Percentiles rank a stretch among this genome's conserved stretches.
Evolutionary conservation across 2,888 invertebrate species (phyloP).

Genomic region (Dermolepida albohirtum): DNA sequence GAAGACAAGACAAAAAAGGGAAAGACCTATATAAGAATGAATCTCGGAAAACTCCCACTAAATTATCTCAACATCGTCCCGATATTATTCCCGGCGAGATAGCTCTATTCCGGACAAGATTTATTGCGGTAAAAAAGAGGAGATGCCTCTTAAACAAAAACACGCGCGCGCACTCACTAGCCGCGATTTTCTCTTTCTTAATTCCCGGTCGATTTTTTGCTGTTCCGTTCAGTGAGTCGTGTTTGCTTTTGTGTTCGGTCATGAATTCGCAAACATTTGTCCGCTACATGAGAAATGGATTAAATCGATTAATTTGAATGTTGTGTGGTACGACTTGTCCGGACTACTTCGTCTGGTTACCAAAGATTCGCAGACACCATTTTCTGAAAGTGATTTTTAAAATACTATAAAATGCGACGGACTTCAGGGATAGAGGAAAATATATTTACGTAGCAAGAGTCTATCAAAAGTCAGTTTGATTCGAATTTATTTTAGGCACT

Average conservation of each 20-base stretch:
- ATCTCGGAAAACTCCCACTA: conserved; percentile 34
- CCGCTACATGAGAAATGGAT: conserved; percentile 19
- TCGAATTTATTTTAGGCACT: too few species aligned
- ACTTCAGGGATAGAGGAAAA: too few species aligned
- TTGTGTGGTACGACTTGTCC: too few species aligned
- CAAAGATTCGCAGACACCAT: too few species aligned
- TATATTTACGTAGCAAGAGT: too few species aligned
- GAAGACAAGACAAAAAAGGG: not conserved
- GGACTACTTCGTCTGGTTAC: too few species aligned
- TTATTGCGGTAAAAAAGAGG: conserved; percentile 28
- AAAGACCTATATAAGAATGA: conserved; percentile 11
- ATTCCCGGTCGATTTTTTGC: conserved; percentile 11
- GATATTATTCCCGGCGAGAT: conserved; percentile 28
- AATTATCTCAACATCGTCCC: conserved; percentile 36
- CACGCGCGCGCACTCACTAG: conserved; percentile 10
- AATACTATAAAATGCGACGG: too few species aligned
- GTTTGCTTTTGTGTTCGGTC: conserved; percentile 18
- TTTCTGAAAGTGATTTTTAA: too few species aligned
- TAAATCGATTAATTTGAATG: conserved; percentile 15
- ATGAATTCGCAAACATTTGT: conserved; percentile 24
- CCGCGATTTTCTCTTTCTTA: conserved; percentile 18
- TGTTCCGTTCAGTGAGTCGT: conserved; percentile 7
- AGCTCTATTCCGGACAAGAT: conserved; percentile 15
- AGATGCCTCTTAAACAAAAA: conserved; percentile 30
- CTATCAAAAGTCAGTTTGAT: too few species aligned